Base-by-base conservation (phyloP, 2,113 vertebrate species). In the Phalacrocorax aristotelis region DNA sequence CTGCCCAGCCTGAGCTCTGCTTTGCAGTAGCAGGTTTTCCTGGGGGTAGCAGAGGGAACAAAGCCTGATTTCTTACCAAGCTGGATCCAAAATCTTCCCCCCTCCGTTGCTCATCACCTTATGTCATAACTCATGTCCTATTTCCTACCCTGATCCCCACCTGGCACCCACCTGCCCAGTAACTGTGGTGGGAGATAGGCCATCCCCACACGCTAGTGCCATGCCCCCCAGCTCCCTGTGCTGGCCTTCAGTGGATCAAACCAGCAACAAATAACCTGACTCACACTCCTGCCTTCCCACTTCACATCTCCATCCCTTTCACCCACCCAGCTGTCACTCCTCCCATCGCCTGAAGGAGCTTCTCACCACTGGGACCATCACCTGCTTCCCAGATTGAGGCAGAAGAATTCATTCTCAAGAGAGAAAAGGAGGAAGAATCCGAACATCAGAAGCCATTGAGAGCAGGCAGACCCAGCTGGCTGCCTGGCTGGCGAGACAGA, bases 161-260 rank as follows among this genome's bases (percentile, higher is more conserved):
- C 21, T 55, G 44, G 21, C 48, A 52, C 18, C 30, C 44, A 11
- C 15, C n/a, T 40, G 16, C 44, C 14, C 15, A 7, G 27, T 21
- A 70, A 6, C 16, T 61, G 29, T 1, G 2, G 9, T 13, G 40
- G 55, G 51, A 83, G n/a, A 42, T 6, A 3, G 34, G 34, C 23
- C 16, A 7, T 21, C 30, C 40, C 62, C 36, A 27, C 0, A 0
- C 1, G 2, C 34, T 79, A 60, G 5, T 68, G 30, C 23, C 10
- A 1, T 19, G 36, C 1, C 18, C 18, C 21, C 32, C 34, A 30
- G n/a, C 29, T 75, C 29, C 49, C 29, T 14, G 51, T 15, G 14
- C n/a, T 58, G 38, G n/a, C 54, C 40, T 16, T 25, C 3, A 3
- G 36, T 57, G 46, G 61, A 46, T 55, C 12, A 57, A 75, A 69